These are phyloP conservation scores for Centropyge bicolor DNA, from an alignment of 2,797 vertebrate genomes.

Conservation along the genomic window DNA sequence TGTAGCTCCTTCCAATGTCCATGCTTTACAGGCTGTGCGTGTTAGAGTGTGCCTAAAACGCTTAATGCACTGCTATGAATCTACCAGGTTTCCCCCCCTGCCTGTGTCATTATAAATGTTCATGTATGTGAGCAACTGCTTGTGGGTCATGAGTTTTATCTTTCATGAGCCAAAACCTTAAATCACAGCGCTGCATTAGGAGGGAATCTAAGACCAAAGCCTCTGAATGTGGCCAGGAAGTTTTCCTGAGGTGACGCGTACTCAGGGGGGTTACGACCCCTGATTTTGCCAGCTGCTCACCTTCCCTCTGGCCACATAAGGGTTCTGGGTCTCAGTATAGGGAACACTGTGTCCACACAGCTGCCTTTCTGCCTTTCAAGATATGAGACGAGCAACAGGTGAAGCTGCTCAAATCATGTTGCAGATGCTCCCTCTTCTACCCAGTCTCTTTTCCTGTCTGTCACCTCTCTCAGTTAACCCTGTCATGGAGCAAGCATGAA, in stretches of 20 bases:
- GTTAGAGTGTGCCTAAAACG: conserved; percentile 32
- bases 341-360: conserved; percentile 76
- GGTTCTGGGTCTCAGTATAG: conserved; percentile 59
- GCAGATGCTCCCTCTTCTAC: conserved; percentile 64
- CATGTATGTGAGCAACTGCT: conserved; percentile 57
- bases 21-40: conserved; percentile 40
- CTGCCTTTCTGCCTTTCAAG: conserved; percentile 72
- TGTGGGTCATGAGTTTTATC: conserved; percentile 54
- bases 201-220: conserved; percentile 55
- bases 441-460: conserved; percentile 45
- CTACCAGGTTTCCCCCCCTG: conserved; percentile 18
- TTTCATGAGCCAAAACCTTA: conserved; percentile 54
- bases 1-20: conserved; percentile 49
- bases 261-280: conserved; percentile 70
- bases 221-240: conserved; percentile 60
- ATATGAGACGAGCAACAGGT: conserved; percentile 83
- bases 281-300: conserved; percentile 78
- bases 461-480: conserved; percentile 44
- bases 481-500: conserved; percentile 47
- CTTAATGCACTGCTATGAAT: conserved; percentile 28
- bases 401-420: conserved; percentile 76
- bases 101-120: conserved; percentile 45
- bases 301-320: conserved; percentile 76
- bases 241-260: conserved; percentile 71
- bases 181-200: conserved; percentile 48